phyloP scores from a whole-genome alignment of 2,888 invertebrate species.

The Brachypalpus laphriformis region DNA sequence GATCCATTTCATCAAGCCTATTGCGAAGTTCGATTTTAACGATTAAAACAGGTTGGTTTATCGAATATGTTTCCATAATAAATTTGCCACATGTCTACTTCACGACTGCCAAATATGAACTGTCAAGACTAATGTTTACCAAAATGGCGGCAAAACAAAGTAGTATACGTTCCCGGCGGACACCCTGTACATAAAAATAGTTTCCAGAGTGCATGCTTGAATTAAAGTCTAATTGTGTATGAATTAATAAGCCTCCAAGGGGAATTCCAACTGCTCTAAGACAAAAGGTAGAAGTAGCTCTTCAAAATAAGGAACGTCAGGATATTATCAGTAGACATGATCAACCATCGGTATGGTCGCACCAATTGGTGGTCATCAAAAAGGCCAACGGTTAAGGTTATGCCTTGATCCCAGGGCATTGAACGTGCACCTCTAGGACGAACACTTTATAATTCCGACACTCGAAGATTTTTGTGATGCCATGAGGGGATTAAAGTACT shows the following conservation, averaged over 20 bases:
- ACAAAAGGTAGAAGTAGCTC: conserved; percentile 21
- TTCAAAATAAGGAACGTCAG: conserved; percentile 54
- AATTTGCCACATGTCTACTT: no score
- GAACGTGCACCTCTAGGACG: conserved; percentile 71
- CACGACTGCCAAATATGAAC: no score
- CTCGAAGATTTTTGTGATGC: conserved; percentile 73
- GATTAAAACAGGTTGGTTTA: no score
- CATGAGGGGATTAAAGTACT: conserved; percentile 69
- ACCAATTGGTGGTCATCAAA: conserved; percentile 44
- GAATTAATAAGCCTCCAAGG: conserved; percentile 43
- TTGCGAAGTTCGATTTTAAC: no score
- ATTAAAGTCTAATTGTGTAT: conserved; percentile 28
- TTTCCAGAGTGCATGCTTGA: conserved; percentile 37
- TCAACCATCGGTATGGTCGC: conserved; percentile 17
- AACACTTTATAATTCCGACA: conserved; percentile 74
- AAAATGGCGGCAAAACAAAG: no score
- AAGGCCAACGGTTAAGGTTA: conserved; percentile 74
- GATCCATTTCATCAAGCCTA: no score
- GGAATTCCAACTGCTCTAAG: conserved; percentile 27
- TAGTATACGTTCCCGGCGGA: no score
- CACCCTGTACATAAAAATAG: conserved; percentile 17
- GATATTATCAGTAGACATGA: conserved; percentile 52
- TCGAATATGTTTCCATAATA: no score
- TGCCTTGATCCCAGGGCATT: conserved; percentile 76
- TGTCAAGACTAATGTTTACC: no score